Evolutionary conservation across 1,140 invertebrate genomes (phyloP), one percentile per base, ranked within the genome.

Genomic region (Phymastichus coffea): DNA sequence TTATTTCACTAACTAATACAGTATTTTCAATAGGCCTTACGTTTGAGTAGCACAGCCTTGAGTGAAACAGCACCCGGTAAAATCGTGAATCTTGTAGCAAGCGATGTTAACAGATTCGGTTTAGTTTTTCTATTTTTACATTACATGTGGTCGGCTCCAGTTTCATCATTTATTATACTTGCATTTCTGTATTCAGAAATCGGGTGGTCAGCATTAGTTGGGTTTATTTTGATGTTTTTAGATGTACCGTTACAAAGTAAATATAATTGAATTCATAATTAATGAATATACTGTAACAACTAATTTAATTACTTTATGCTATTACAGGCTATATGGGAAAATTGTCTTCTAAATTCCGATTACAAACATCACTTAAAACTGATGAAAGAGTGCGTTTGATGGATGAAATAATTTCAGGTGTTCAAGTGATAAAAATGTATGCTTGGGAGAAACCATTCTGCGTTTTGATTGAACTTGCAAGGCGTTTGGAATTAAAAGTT

Each of bases 41-140:
- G 79, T 7, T 66, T 88, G 2, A 87, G 83, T 57, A 81, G 79
- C 53, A 83, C 81, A 0, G 86, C 90, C 0, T 63, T 93, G 25
- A 85, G 85, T 0, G 83, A 89, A 57, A 89, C 89, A 1, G 89
- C 90, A 12, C 84, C 87, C 2, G 92, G 92, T 1, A 91, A 93
- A 77, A 85, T 93, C 49, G 88, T 92, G 1, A 93, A 93, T 77
- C 73, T 92, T 3, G 80, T 92, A 47, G 89, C 90, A 2, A 92
- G 92, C 69, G 90, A 92, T 64, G 83, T 86, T 3, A 86, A 82
- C 58, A 73, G 85, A 37, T 85, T 86, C 55, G 85, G 86, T 71
- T 69, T 83, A 7, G 79, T 82, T 3, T 79, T 78, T 2, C 71
- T 84, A 6, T 80, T 85, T 57, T 70, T 85, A n/a, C 81, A 85